Evolutionary conservation across 1,140 invertebrate species (phyloP).

Genomic region (Drosophila repleta): DNA sequence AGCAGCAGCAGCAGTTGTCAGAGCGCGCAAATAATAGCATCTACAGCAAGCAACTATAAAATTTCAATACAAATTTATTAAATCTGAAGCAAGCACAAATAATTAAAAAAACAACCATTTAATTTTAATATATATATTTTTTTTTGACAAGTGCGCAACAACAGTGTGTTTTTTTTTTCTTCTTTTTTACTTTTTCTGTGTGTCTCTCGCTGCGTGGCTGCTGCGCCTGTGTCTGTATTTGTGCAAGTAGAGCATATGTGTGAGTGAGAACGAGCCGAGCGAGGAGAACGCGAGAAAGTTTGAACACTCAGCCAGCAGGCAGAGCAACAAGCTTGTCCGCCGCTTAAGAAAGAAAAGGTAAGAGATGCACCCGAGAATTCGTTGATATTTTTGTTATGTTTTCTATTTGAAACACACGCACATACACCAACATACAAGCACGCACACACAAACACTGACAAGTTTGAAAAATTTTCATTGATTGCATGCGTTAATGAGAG

Average conservation of each 20-base stretch:
- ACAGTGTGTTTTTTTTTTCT: slow-evolving; percentile 23
- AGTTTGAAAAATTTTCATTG: slow-evolving; percentile 6
- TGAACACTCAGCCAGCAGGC: slow-evolving; percentile 17
- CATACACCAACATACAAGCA: slow-evolving; percentile 21
- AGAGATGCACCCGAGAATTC: slow-evolving; percentile 47
- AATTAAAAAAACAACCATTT: slow-evolving; percentile 9
- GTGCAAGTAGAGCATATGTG: slow-evolving; percentile 6
- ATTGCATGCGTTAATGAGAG: neutral
- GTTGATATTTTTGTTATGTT: slow-evolving; percentile 32
- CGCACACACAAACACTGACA: slow-evolving; percentile 9
- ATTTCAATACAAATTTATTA: neutral
- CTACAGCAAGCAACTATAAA: neutral
- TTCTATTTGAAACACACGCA: slow-evolving; percentile 43
- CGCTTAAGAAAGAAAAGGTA: slow-evolving; percentile 44
- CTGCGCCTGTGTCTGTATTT: slow-evolving; percentile 28
- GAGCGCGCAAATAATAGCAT: slow-evolving; percentile 9
- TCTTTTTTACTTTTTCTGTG: slow-evolving; percentile 11
- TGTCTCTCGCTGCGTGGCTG: slow-evolving; percentile 37
- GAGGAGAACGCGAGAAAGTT: slow-evolving; percentile 20
- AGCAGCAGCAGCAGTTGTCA: slow-evolving; percentile 25
- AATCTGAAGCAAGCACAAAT: neutral
- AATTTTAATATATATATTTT: slow-evolving; percentile 1
- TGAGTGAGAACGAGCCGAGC: slow-evolving; percentile 6
- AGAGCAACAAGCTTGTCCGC: slow-evolving; percentile 40
- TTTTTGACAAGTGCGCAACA: slow-evolving; percentile 17